Base-by-base conservation (phyloP, 2,888 invertebrate species). In the Cyclophora punctaria region DNA sequence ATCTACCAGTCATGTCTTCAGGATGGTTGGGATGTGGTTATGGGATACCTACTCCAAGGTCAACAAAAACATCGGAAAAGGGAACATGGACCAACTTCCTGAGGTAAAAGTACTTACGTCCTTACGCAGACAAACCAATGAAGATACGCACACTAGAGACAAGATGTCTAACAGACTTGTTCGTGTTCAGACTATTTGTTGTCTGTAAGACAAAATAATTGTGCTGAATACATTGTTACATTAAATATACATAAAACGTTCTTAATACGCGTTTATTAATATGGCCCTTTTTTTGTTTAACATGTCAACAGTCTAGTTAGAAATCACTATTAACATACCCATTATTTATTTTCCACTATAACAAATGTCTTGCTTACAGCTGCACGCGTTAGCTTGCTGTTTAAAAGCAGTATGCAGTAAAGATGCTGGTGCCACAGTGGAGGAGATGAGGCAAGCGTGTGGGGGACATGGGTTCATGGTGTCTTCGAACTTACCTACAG, bases 381-480 rank as follows among this genome's bases (percentile, higher is more conserved):
- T 97, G 5, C 98, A 98, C 77, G 96, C 96, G 0, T 77, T 97
- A 49, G 93, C 97, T 0, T 96, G 98, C 68, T 97, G 97, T 58
- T 78, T 98, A 50, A 98, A 98, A 81, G 96, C 97, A 0, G 92
- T 97, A 6, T 92, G 93, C 60, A 93, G 95, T 5, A 90, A 92
- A 3, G 94, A 95, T 73, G 91, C 92, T 0, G 84, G 93, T 0
- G 78, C 81, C 5, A 93, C 93, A 0, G 91, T 97, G 3, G 98
- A 98, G 75, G 91, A 91, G 53, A 93, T 95, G 63, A 91, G 98
- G 20, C 84, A 95, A 60, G 91, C 97, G 1, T 98, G 98, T 75
- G 98, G 98, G 3, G 98, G 98, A 0, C 98, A 98, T 75, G 98
- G 98, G 3, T 98, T 93, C 82, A 94, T 96, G 93, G 90, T 92